Base-by-base conservation (phyloP, 2,113 vertebrate genomes). In the Pollachius pollachius region DNA sequence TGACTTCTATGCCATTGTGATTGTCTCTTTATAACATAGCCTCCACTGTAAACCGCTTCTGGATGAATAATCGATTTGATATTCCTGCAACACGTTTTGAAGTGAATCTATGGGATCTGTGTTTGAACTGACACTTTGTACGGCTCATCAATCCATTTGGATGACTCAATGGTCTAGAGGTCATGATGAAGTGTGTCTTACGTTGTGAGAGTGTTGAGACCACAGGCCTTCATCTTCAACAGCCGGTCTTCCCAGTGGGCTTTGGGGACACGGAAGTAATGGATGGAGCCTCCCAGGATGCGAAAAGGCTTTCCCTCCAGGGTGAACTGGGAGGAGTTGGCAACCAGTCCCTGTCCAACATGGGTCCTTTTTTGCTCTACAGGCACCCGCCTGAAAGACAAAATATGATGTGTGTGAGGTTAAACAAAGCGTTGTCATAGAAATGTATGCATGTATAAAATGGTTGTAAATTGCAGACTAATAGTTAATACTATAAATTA, bases 141-240 rank as follows among this genome's bases (percentile, higher is more conserved):
- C 2, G 9, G 12, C 41, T 48, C 41, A 48, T 48, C 41, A 48
- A 48, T 13, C 41, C 1, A 13, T 13, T 12, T 9, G 5, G 41
- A 7, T 12, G 41, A 34, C 41, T 48, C 41, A 48, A 48, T 48
- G 41, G 9, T 48, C 41, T 48, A 13, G 1, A 48, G 41, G 41
- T 12, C 41, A 48, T 48, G 41, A 12, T 48, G 41, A n/a, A 57
- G 54, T 57, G 54, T 57, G 15, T 57, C 15, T 83, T 81, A 98
- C 96, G 95, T 98, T 0, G 95, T 96, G 66, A 98, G 91, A 17
- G 96, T 97, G 83, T 98, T 97, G 59, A 97, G 76, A 68, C 97
- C 97, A 71, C 91, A 92, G 60, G 91, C 90, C 73, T 88, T 92
- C 81, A 92, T 77, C 85, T 92, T 92, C 77, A 85, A 69, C 74